These are phyloP conservation scores for Hedya salicella DNA, from an alignment of 2,888 invertebrate species.

Conservation along the genomic window DNA sequence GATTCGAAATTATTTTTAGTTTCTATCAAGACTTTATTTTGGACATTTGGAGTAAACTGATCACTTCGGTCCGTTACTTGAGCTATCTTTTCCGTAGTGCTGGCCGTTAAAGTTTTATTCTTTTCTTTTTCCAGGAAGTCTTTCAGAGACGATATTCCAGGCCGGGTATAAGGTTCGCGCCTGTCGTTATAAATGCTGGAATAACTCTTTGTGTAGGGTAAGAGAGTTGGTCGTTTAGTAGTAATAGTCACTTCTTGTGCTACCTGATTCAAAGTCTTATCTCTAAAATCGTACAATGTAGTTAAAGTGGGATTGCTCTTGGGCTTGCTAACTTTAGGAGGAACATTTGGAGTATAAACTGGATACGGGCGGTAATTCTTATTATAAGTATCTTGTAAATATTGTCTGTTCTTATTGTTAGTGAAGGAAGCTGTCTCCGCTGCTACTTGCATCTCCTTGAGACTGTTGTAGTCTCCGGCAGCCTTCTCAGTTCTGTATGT, in stretches of 20 bases:
- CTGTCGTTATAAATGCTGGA: constrained; percentile 60
- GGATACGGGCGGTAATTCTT: constrained; percentile 77
- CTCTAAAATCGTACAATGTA: constrained; percentile 75
- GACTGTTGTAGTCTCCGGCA: constrained; percentile 72
- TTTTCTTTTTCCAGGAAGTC: constrained; percentile 73
- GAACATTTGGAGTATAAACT: constrained; percentile 71
- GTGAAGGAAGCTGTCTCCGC: constrained; percentile 92
- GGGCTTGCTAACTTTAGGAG: constrained; percentile 60
- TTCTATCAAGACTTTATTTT: constrained; percentile 59
- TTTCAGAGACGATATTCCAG: constrained; percentile 75
- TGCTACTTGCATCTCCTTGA: constrained; percentile 88
- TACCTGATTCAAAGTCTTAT: constrained; percentile 58
- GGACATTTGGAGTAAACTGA: constrained; percentile 48
- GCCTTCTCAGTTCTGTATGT: constrained; percentile 68
- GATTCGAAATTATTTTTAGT: constrained; percentile 71
- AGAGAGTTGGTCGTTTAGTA: constrained; percentile 73
- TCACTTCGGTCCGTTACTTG: constrained; percentile 63
- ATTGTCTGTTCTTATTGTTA: constrained; percentile 79
- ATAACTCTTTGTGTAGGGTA: constrained; percentile 76
- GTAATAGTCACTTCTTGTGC: constrained; percentile 56
- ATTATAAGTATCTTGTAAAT: constrained; percentile 71
- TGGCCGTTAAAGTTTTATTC: constrained; percentile 63
- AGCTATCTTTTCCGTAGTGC: constrained; percentile 60
- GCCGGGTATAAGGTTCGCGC: constrained; percentile 77
- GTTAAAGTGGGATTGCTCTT: constrained; percentile 74